phyloP scores from a whole-genome alignment of 2,888 invertebrate genomes.

The Brachylomia viminalis region DNA sequence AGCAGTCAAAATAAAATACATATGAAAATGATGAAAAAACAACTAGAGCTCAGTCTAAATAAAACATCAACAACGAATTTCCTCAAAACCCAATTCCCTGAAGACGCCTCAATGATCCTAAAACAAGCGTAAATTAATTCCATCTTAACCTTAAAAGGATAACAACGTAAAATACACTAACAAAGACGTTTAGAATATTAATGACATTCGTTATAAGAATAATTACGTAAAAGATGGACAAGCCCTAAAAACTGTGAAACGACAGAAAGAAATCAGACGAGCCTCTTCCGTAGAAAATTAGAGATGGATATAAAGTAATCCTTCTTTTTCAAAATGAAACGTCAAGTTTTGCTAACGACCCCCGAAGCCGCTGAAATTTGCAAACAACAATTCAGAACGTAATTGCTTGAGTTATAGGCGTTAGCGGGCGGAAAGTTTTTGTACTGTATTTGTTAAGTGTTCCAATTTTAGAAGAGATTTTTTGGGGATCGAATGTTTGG shows the following conservation, averaged over 20 bases:
- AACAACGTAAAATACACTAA: conserved; percentile 52
- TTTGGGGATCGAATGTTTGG: not conserved
- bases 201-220: conserved; percentile 69
- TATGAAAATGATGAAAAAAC: not conserved
- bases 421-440: conserved; percentile 42
- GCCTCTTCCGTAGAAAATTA: conserved; percentile 75
- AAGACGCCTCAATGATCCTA: conserved; percentile 7
- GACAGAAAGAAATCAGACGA: conserved; percentile 66
- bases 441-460: conserved; percentile 27
- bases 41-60: not conserved
- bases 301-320: conserved; percentile 77
- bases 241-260: conserved; percentile 46
- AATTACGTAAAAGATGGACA: conserved; percentile 60
- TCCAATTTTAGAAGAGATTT: not conserved
- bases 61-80: not conserved
- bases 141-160: conserved; percentile 55
- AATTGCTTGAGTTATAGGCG: conserved; percentile 55
- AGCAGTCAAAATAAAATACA: too few species aligned
- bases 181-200: conserved; percentile 66
- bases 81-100: not conserved
- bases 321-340: conserved; percentile 83
- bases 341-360: conserved; percentile 83
- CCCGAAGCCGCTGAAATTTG: conserved; percentile 70
- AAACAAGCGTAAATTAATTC: conserved; percentile 51
- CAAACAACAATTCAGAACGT: conserved; percentile 72